Evolutionary conservation across 92 coral and sea anemone genomes (phyloP), one percentile per base, ranked within the genome.

Genomic region (Porites cylindrica): DNA sequence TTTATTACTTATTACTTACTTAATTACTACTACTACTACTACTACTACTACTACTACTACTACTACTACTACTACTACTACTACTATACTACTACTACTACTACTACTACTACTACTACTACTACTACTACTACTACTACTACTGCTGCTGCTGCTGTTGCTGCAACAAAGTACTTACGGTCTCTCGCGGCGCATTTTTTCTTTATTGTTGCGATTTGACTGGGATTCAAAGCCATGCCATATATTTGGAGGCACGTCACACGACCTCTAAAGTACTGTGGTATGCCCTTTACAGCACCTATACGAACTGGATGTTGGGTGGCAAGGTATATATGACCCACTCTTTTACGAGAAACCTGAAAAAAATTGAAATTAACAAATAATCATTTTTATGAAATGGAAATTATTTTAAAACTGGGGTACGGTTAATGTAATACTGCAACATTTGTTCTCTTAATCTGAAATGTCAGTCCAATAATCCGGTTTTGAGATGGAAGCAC

Each of bases 221-320:
- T 73, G 13, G 88, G 64, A 50, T 69, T 80, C 68, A 94, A 75
- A 1, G 88, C 93, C 79, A 82, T 84, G 11, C 90, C 90, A 73
- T 92, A 94, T 43, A 94, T 58, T 84, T 94, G 98, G 18, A 94
- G 85, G 59, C 98, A 94, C 54, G 95, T 87, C 74, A 92, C 89
- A 10, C 92, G 76, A 47, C 98, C 98, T 75, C 47, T 76, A 79
- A 94, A 94, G 26, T 72, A 70, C 71, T 91, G 77, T 1, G 73
- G 78, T 47, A 59, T 53, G 10, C 73, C 26, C 23, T 11, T 61
- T 7, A 92, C 74, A 7, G 90, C 74, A 6, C 98, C 98, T 75
- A 94, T 85, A 1, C 98, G 81, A 18, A 94, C 65, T 1, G 98
- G 86, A 66, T 90, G 74, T 50, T 90, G 93, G 11, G 95, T 94